Evolutionary conservation across 2,888 invertebrate genomes (phyloP).

Genomic region (Callyntrura sp.): DNA sequence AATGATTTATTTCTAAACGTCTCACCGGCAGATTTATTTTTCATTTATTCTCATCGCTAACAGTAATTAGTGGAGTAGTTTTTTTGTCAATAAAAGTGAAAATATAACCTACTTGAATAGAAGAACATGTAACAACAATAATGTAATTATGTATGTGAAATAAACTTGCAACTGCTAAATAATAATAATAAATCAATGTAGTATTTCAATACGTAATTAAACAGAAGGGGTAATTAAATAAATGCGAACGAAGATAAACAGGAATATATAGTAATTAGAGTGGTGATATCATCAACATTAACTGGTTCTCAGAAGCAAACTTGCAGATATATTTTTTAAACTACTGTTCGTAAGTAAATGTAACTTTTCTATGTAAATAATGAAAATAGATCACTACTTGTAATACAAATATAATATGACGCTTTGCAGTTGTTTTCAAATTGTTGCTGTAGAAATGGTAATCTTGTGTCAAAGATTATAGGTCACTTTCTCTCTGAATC

Average conservation of each 20-base stretch:
- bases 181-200: constrained; percentile 47
- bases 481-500: constrained; percentile 80
- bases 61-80: constrained; percentile 57
- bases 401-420: constrained; percentile 43
- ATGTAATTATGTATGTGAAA: neutral
- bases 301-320: constrained; percentile 43
- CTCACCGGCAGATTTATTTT: constrained; percentile 74
- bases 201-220: constrained; percentile 30
- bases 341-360: constrained; percentile 30
- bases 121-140: constrained; percentile 47
- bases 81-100: constrained; percentile 77
- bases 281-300: constrained; percentile 18
- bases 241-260: constrained; percentile 61
- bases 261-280: neutral
- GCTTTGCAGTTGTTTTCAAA: constrained; percentile 42
- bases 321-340: constrained; percentile 40
- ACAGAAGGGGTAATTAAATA: constrained; percentile 20
- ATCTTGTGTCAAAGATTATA: constrained; percentile 52
- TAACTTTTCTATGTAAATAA: constrained; percentile 36
- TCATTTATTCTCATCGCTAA: constrained; percentile 72
- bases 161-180: constrained; percentile 44
- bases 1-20: constrained; percentile 61
- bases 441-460: constrained; percentile 62
- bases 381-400: constrained; percentile 16
- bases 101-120: constrained; percentile 66